Conservation (phyloP, 2,888 invertebrate species). For the Drosophila robusta region DNA sequence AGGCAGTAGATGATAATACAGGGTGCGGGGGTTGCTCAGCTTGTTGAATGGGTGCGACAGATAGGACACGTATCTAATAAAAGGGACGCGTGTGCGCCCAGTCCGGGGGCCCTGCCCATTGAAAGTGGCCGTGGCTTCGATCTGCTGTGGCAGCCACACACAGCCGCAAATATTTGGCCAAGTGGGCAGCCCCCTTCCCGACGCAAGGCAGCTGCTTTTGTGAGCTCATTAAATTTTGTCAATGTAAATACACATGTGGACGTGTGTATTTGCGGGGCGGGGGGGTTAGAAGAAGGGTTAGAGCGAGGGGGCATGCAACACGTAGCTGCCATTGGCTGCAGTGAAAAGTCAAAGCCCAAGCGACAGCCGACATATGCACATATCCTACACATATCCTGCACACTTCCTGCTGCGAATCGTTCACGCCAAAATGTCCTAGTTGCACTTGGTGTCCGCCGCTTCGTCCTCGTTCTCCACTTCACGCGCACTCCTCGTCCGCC, state of each 20-base stretch:
- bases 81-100: constrained; percentile 62
- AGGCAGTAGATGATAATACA: constrained; percentile 24
- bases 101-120: constrained; percentile 3
- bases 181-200: constrained; percentile 16
- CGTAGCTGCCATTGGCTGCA: constrained; percentile 48
- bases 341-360: constrained; percentile 14
- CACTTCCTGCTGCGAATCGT: constrained; percentile 61
- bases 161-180: constrained; percentile 63
- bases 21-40: neutral
- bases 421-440: constrained; percentile 5
- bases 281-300: neutral
- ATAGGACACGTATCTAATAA: constrained; percentile 80
- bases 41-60: constrained; percentile 43
- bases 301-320: constrained; percentile 72
- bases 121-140: constrained; percentile 59
- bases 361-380: constrained; percentile 68
- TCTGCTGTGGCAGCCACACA: constrained; percentile 30
- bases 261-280: neutral
- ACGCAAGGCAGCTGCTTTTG: constrained; percentile 32
- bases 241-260: constrained; percentile 64
- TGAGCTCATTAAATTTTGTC: constrained; percentile 79
- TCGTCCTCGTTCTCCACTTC: constrained; percentile 7
- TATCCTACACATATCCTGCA: constrained; percentile 55
- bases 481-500: too few species aligned
- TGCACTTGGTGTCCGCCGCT: constrained; percentile 3